Evolutionary conservation across 2,113 vertebrate species (phyloP).

Genomic region (Leptobrachium leishanense): DNA sequence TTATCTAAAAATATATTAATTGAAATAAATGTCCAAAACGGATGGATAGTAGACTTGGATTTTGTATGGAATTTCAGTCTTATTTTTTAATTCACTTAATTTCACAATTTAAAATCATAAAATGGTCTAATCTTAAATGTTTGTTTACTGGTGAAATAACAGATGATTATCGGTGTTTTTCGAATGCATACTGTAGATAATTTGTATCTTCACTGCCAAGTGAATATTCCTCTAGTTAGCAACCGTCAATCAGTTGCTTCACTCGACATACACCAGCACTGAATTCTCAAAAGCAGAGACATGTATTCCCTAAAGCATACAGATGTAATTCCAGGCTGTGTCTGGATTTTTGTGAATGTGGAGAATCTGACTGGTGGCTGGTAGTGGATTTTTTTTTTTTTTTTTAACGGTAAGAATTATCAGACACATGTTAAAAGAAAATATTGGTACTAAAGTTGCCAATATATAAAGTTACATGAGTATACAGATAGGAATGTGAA

Average conservation of each 20-base stretch:
- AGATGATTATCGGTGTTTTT: too few species aligned
- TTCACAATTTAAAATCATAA: too few species aligned
- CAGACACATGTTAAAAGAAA: neutral
- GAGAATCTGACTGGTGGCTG: neutral
- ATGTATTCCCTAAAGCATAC: neutral
- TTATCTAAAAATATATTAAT: too few species aligned
- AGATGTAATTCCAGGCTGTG: neutral
- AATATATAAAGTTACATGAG: neutral
- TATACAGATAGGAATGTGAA: neutral
- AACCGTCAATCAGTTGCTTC: neutral
- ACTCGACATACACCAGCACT: neutral
- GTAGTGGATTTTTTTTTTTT: neutral
- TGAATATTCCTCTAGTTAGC: too few species aligned
- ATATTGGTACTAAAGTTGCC: neutral
- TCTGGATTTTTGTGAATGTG: conserved; percentile 10
- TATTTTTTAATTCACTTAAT: too few species aligned
- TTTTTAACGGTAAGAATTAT: neutral
- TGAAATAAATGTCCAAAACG: too few species aligned
- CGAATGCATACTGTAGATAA: too few species aligned
- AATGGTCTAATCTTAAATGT: too few species aligned
- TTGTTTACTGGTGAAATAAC: too few species aligned
- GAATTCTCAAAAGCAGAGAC: neutral
- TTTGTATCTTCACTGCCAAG: too few species aligned
- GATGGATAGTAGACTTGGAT: too few species aligned
- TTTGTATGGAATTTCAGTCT: too few species aligned